Evolutionary conservation across 2,888 invertebrate genomes (phyloP).

Genomic region (Arrhopalites spinosus): DNA sequence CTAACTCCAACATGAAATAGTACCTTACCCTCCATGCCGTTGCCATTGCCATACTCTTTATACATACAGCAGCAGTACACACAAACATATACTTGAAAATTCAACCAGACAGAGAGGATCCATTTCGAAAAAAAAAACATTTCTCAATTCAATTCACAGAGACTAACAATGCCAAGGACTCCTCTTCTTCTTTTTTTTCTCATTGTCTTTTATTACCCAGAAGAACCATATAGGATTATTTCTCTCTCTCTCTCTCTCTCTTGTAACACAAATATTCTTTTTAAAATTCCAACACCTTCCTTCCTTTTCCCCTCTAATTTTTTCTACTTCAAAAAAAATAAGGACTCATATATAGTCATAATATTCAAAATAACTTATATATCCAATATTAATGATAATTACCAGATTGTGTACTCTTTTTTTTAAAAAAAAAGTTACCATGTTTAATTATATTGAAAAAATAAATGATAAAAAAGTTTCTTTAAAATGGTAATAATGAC

Average conservation of each 20-base stretch:
- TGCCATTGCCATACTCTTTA: background rate
- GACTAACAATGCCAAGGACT: slow-evolving; percentile 11
- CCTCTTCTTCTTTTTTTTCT: background rate
- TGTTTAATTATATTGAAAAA: too few relatives aligned
- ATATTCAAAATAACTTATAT: too few relatives aligned
- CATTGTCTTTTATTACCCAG: background rate
- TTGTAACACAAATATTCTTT: background rate
- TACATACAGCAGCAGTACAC: background rate
- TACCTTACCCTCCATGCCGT: background rate
- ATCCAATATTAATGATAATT: too few relatives aligned
- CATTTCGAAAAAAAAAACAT: slow-evolving; percentile 13
- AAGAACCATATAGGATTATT: background rate
- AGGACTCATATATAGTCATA: too few relatives aligned
- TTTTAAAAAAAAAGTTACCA: background rate
- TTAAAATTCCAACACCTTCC: background rate
- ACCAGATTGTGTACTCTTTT: background rate
- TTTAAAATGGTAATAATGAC: too few relatives aligned
- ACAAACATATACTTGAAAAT: background rate
- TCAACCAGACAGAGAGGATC: background rate
- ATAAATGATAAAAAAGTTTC: too few relatives aligned
- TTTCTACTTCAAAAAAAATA: background rate
- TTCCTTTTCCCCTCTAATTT: background rate
- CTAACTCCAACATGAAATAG: background rate
- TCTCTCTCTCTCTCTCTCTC: background rate
- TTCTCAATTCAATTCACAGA: slow-evolving; percentile 10